These are phyloP conservation scores for Antheraea pernyi DNA, from an alignment of 1,140 invertebrate genomes.

Conservation along the genomic window DNA sequence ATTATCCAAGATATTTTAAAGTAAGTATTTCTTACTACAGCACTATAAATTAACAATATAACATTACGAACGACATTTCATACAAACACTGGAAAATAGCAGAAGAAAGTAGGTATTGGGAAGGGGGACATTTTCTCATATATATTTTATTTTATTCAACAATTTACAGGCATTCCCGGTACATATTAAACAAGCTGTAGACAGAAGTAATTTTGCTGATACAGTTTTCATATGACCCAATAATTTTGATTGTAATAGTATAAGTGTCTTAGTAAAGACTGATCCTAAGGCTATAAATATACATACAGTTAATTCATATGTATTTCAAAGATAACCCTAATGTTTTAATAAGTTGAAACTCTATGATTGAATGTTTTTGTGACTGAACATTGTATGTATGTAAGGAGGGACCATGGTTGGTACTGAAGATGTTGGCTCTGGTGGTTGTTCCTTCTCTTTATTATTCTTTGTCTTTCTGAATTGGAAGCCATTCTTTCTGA, in stretches of 20 bases:
- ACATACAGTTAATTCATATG: neutral
- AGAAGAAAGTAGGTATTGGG: too few relatives aligned
- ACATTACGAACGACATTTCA: too few relatives aligned
- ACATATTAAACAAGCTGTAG: too few relatives aligned
- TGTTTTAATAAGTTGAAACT: conserved; percentile 1
- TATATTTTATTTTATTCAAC: too few relatives aligned
- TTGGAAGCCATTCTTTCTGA: conserved; percentile 71
- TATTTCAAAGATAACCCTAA: neutral
- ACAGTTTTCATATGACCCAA: neutral
- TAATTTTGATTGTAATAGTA: neutral
- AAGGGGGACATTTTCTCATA: too few relatives aligned
- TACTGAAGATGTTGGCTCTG: conserved; percentile 51
- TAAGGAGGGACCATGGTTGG: conserved; percentile 65
- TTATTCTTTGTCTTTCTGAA: conserved; percentile 69
- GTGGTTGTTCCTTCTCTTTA: conserved; percentile 61
- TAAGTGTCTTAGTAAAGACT: neutral
- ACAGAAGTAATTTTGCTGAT: too few relatives aligned
- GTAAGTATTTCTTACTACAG: neutral
- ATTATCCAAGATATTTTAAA: neutral
- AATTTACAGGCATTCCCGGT: too few relatives aligned
- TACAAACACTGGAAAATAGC: too few relatives aligned
- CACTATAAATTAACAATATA: too few relatives aligned
- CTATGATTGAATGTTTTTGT: conserved; percentile 67
- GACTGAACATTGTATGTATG: conserved; percentile 66
- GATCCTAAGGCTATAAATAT: neutral